Conservation (phyloP, 2,888 invertebrate species). For the Prosopocoilus inquinatus region DNA sequence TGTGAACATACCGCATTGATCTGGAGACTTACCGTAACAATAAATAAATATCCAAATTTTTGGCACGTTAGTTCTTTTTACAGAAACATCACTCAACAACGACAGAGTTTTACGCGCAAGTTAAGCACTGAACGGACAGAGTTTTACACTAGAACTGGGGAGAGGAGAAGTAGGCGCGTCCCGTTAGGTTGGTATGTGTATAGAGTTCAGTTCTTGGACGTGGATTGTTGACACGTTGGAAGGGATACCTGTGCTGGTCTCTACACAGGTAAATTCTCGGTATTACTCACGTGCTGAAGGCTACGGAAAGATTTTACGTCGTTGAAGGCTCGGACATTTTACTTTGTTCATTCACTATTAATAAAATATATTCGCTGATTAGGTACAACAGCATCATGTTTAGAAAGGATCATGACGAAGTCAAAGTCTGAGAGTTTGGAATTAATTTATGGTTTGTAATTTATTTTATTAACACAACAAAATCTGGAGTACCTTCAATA, state of each 20-base stretch:
- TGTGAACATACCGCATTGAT: too few relatives aligned
- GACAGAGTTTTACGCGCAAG: constrained; percentile 20
- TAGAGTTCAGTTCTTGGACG: constrained; percentile 27
- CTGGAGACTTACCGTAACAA: background rate
- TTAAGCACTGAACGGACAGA: constrained; percentile 22
- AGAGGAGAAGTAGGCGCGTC: constrained; percentile 47
- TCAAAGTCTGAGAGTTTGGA: too few relatives aligned
- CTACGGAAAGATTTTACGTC: background rate
- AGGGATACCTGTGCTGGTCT: constrained; percentile 9
- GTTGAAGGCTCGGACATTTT: background rate
- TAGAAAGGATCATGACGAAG: background rate
- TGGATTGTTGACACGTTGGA: constrained; percentile 22
- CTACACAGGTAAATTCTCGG: constrained; percentile 8
- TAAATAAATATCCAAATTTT: constrained; percentile 16
- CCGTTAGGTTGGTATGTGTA: constrained; percentile 47
- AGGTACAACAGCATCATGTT: background rate
- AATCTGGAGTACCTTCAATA: too few relatives aligned
- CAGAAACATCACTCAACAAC: constrained; percentile 28
- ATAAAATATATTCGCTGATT: background rate
- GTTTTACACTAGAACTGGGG: constrained; percentile 25
- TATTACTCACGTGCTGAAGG: background rate
- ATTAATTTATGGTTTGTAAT: too few relatives aligned
- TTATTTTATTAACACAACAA: too few relatives aligned
- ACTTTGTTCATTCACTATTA: background rate
- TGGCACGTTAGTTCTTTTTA: constrained; percentile 19